Base-by-base conservation (phyloP, 2,797 vertebrate genomes). In the Choloepus didactylus region DNA sequence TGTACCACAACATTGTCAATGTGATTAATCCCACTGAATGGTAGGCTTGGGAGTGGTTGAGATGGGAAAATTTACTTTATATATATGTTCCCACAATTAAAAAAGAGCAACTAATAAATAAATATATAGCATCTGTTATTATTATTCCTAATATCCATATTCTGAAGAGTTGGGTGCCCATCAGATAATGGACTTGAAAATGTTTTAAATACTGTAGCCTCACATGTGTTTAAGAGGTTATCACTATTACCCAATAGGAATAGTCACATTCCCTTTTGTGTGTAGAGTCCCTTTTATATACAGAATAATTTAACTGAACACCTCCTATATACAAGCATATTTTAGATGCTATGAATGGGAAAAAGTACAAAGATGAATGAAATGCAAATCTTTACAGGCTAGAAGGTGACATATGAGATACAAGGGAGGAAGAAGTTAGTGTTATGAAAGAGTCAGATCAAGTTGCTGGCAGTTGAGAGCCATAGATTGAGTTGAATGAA, bases 121-220 rank as follows among this genome's bases (percentile, higher is more conserved):
- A 54, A 54, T 54, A 54, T 15, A 3, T 15, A 15, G 3, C 35
- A 35, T 35, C 35, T 70, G 7, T 35, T 83, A 62, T 90, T 85
- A 41, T 62, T 62, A 46, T 93, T 87, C 66, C 59, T 79, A 89
- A 66, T 44, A 93, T 35, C 82, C 66, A 87, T 86, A 95, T 90
- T 92, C 87, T 51, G 81, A 95, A 94, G 44, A 87, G 44, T 41
- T 41, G 59, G 38, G 38, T 49, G 89, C 31, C 14, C 59, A 59
- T 29, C 31, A 91, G 67, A 49, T 54, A 94, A 83, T 75, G 87
- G 77, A 59, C 49, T 77, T 87, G 72, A 94, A 88, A 85, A 46
- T n/a, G 49, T n/a, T 82, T 73, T 87, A 23, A 31, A 44, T 23
- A 21, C 27, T 16, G 38, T 44, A 67, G 46, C 11, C 64, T 25